Evolutionary conservation across 2,797 vertebrate species (phyloP).

Genomic region (Amblyopsis hoosieri): DNA sequence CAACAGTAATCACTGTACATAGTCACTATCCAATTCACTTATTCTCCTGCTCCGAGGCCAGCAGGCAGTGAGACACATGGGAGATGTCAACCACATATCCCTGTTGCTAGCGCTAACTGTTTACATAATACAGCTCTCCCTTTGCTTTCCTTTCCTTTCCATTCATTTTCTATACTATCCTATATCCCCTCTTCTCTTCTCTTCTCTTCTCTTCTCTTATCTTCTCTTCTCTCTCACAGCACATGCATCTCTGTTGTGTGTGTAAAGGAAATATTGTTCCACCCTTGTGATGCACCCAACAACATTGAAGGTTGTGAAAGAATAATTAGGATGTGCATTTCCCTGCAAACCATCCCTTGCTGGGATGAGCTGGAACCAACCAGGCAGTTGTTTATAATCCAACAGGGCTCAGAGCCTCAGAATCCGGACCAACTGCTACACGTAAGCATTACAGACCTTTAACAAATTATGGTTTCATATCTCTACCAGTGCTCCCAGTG

Average conservation of each 20-base stretch:
- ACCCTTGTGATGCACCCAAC: constrained; percentile 16
- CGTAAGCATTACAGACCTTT: too few relatives aligned
- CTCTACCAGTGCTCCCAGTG: too few relatives aligned
- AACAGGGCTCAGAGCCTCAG: constrained; percentile 18
- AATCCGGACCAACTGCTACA: too few relatives aligned
- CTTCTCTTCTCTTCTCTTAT: not conserved
- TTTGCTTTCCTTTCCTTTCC: not conserved
- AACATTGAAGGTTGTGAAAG: constrained; percentile 31
- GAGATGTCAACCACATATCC: constrained; percentile 17
- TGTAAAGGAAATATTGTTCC: too few relatives aligned
- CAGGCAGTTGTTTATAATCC: constrained; percentile 52
- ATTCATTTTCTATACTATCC: not conserved
- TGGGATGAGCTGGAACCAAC: constrained; percentile 19
- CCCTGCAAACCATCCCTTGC: constrained; percentile 29
- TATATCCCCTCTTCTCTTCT: not conserved
- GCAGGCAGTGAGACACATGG: constrained; percentile 25
- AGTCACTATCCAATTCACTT: constrained; percentile 8
- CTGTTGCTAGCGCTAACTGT: constrained; percentile 15
- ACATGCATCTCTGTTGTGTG: not conserved
- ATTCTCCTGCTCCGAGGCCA: constrained; percentile 12
- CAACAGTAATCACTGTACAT: not conserved
- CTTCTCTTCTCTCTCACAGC: not conserved
- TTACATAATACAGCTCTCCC: constrained; percentile 29
- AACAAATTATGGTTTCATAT: too few relatives aligned
- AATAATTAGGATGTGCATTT: constrained; percentile 44